Percentiles rank a stretch among this genome's conserved stretches.
Conservation (phyloP, 1,140 invertebrate species). For the Ooceraea biroi region DNA sequence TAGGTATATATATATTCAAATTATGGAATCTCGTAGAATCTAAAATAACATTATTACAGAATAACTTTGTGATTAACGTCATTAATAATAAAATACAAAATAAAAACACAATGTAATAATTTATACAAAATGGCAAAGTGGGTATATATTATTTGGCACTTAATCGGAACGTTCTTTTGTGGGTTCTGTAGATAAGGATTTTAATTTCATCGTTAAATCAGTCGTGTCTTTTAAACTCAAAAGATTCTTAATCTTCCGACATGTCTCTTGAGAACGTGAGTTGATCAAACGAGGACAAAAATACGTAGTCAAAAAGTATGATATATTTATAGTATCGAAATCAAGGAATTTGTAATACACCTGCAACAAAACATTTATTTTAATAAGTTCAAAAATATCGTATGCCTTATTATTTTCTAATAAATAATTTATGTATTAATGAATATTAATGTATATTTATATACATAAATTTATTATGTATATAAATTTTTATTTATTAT, state of each 20-base stretch:
- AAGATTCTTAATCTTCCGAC: constrained; percentile 1
- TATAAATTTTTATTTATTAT: not conserved
- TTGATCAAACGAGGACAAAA: constrained; percentile 18
- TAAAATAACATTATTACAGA: no score
- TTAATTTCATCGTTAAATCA: not conserved
- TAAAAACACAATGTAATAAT: not conserved
- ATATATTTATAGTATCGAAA: not conserved
- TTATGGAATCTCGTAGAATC: no score
- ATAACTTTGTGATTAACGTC: no score
- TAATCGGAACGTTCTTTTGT: not conserved
- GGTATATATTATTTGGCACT: not conserved
- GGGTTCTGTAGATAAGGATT: not conserved
- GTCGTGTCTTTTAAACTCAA: not conserved
- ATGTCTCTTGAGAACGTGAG: not conserved
- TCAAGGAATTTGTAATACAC: constrained; percentile 1
- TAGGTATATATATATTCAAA: no score
- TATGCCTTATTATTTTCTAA: not conserved
- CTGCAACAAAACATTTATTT: constrained; percentile 7
- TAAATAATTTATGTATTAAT: not conserved
- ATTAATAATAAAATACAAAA: no score
- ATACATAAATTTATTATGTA: not conserved
- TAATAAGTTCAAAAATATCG: not conserved
- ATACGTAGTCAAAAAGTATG: not conserved
- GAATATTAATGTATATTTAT: not conserved
- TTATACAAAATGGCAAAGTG: not conserved